Conservation (phyloP, 2,888 invertebrate species). For the Xiphydria camelus region DNA sequence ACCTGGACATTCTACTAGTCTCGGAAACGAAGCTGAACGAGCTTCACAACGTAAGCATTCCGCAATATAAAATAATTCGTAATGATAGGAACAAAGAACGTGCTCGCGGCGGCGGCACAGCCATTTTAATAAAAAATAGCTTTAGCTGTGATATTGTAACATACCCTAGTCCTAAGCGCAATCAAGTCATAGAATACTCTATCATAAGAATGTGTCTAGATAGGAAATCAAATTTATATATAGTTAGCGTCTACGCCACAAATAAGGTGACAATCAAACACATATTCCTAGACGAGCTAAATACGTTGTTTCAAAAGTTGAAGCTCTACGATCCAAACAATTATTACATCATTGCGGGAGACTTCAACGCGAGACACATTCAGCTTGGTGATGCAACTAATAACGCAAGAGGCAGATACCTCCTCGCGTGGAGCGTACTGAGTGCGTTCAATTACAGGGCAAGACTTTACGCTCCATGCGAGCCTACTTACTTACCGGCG, state of each 20-base stretch:
- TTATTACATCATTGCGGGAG: conserved; percentile 7
- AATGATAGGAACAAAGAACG: conserved; percentile 8
- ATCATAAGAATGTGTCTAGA: conserved; percentile 7
- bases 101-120: conserved; percentile 6
- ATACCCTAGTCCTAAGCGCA: conserved; percentile 2
- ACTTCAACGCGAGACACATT: conserved; percentile 7
- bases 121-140: conserved; percentile 7
- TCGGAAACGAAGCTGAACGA: too few species aligned
- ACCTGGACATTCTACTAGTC: too few species aligned
- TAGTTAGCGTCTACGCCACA: conserved; percentile 9
- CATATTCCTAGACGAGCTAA: background rate
- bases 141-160: background rate
- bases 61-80: too few species aligned
- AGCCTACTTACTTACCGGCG: conserved; percentile 4
- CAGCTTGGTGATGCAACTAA: conserved; percentile 1
- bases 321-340: background rate
- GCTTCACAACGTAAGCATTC: background rate
- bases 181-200: conserved; percentile 6
- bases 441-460: background rate
- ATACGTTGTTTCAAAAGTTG: conserved; percentile 1
- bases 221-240: conserved; percentile 1
- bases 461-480: background rate
- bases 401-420: conserved; percentile 6
- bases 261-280: background rate
- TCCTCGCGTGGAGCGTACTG: conserved; percentile 2